These are phyloP conservation scores for Mastacembelus armatus DNA, from an alignment of 2,797 vertebrate species.

Conservation along the genomic window DNA sequence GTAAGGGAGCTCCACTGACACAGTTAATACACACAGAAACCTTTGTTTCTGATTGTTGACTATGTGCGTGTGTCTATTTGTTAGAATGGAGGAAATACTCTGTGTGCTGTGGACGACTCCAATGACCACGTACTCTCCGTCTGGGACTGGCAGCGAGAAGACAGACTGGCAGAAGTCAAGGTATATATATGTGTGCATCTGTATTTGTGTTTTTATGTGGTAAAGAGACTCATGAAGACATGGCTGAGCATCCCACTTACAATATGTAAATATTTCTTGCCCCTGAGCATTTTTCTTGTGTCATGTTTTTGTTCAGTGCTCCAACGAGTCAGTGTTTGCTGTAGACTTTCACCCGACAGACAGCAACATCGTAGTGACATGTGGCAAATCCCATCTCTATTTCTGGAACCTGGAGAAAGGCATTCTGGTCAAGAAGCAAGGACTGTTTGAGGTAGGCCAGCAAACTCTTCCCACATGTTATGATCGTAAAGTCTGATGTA, in stretches of 20 bases:
- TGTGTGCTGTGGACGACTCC: conserved; percentile 96
- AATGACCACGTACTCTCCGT: conserved; percentile 97
- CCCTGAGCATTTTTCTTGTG: conserved; percentile 1
- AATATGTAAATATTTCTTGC: too few relatives aligned
- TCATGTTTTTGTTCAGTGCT: conserved; percentile 84
- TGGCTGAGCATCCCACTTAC: background rate
- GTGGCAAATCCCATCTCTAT: conserved; percentile 97
- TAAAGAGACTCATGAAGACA: background rate
- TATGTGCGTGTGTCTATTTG: conserved; percentile 14
- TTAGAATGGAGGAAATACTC: conserved; percentile 94
- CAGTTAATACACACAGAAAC: too few relatives aligned
- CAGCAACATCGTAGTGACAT: conserved; percentile 94
- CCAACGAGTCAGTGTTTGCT: conserved; percentile 95
- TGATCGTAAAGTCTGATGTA: background rate
- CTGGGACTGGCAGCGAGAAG: conserved; percentile 99
- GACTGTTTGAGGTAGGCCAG: conserved; percentile 92
- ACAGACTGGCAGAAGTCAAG: conserved; percentile 95
- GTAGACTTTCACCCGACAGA: conserved; percentile 98
- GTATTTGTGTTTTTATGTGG: background rate
- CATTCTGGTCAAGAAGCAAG: conserved; percentile 94
- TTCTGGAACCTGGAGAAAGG: conserved; percentile 97
- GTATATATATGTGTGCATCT: conserved; percentile 63
- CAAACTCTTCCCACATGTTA: background rate
- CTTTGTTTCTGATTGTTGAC: background rate
- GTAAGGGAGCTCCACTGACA: conserved; percentile 80